Base-by-base conservation (phyloP, 2,888 invertebrate genomes). In the Cylindroiulus punctatus region DNA sequence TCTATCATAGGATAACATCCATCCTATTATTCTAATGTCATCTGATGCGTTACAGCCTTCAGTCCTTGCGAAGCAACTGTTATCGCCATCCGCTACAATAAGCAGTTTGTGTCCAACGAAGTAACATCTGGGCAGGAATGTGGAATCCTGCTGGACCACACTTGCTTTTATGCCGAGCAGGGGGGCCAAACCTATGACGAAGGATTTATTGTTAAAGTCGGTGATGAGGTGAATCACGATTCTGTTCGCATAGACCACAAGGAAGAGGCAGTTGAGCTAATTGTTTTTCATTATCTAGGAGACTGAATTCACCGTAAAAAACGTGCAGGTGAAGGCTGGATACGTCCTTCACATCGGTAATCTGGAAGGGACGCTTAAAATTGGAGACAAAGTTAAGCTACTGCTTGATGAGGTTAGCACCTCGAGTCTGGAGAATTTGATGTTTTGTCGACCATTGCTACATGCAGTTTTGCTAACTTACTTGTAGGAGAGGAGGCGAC, bases 151-250 rank as follows among this genome's bases (percentile, higher is more conserved):
- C 92, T 99, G 87, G 97, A 99, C 91, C 93, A 93, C 89, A 99
- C 99, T 0, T 95, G 93, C 91, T 99, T 99, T 91, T 99, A 99
- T 91, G 98, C 99, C 0, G 99, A 99, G 91, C 97, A 98, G 92
- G 99, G 99, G 88, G 99, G 99, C 19, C 99, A 99, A 92, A 98
- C 97, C 89, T 98, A 94, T 91, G 99, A 99, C 91, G 96, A 96
- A 90, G 99, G 99, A 32, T 97, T 95, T 89, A 93, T 98, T 91
- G 94, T 95, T 0, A 97, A 97, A 92, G 90, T 93, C 8, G 93
- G 93, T 87, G 96, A 97, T 90, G 97, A 97, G 90, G 93, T 93
- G 89, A 84, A 30, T 85, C 17, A 52, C 22, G 44, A 40, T 19
- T 36, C 26, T 10, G 19, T 84, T 84, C 40, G 17, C 14, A 47